Conservation (phyloP, 2,113 vertebrate genomes). For the Morone saxatilis region DNA sequence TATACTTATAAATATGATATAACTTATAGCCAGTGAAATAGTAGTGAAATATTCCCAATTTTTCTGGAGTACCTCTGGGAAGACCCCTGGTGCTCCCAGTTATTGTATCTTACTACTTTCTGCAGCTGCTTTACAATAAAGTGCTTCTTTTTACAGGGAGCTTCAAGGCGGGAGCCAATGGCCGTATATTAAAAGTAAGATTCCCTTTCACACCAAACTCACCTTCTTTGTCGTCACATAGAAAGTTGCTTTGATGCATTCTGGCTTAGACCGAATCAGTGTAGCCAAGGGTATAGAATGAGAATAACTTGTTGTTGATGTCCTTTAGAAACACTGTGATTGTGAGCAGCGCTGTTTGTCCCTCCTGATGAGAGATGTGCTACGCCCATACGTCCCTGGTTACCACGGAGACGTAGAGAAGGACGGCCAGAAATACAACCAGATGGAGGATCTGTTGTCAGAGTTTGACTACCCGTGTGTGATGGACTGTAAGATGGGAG, state of each 20-base stretch:
- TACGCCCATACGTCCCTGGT: conserved; percentile 92
- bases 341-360: conserved; percentile 96
- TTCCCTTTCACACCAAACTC: background rate
- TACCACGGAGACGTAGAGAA: conserved; percentile 96
- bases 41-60: too few species aligned
- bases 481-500: conserved; percentile 99
- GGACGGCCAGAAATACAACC: conserved; percentile 97
- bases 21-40: too few species aligned
- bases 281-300: background rate
- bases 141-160: conserved; percentile 86
- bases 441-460: conserved; percentile 98
- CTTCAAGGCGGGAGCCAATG: conserved; percentile 96
- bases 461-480: conserved; percentile 96
- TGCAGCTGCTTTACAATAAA: conserved; percentile 7
- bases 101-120: background rate
- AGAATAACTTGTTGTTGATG: background rate
- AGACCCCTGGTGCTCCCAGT: too few species aligned
- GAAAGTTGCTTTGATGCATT: background rate
- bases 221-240: background rate
- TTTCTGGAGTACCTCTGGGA: too few species aligned
- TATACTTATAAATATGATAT: too few species aligned
- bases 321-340: conserved; percentile 92
- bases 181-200: conserved; percentile 92
- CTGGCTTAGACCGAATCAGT: background rate
- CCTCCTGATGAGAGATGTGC: conserved; percentile 92